These are phyloP conservation scores for Drosophila niveifrons DNA, from an alignment of 2,888 invertebrate genomes.

Conservation along the genomic window DNA sequence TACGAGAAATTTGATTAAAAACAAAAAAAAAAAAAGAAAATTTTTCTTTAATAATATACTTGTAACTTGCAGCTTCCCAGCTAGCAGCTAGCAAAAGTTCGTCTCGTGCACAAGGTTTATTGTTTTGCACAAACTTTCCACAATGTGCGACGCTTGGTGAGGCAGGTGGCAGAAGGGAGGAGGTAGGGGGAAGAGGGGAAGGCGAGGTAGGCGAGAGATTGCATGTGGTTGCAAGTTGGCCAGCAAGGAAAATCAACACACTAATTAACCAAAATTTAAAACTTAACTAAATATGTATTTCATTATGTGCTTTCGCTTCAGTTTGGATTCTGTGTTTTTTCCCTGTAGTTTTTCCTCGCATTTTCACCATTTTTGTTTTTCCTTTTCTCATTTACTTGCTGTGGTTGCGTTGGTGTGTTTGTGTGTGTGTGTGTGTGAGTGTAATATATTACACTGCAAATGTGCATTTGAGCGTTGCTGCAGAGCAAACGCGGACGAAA, in stretches of 20 bases:
- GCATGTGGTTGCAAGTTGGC: slow-evolving; percentile 47
- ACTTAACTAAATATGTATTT: slow-evolving; percentile 74
- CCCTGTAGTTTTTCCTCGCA: slow-evolving; percentile 12
- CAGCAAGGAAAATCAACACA: slow-evolving; percentile 51
- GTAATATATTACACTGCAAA: slow-evolving; percentile 21
- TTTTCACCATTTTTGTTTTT: slow-evolving; percentile 11
- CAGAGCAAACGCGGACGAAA: not conserved
- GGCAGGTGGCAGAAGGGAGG: too few relatives aligned
- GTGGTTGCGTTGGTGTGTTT: not conserved
- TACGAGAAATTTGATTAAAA: slow-evolving; percentile 54
- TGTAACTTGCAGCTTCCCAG: slow-evolving; percentile 12
- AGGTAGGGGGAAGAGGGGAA: not conserved
- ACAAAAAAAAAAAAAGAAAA: slow-evolving; percentile 37
- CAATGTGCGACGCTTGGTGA: slow-evolving; percentile 1
- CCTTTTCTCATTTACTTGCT: slow-evolving; percentile 14
- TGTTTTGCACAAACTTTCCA: slow-evolving; percentile 29
- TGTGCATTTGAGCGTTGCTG: slow-evolving; percentile 18
- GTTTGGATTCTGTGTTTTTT: slow-evolving; percentile 9
- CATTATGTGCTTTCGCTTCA: slow-evolving; percentile 48
- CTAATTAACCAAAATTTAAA: slow-evolving; percentile 75
- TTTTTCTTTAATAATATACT: slow-evolving; percentile 41
- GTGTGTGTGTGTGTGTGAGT: slow-evolving; percentile 3
- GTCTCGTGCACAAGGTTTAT: slow-evolving; percentile 15
- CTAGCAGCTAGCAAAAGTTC: slow-evolving; percentile 1
- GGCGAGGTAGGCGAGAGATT: slow-evolving; percentile 17